Evolutionary conservation across 2,888 invertebrate species (phyloP).

Genomic region (Parnassius glacialis): DNA sequence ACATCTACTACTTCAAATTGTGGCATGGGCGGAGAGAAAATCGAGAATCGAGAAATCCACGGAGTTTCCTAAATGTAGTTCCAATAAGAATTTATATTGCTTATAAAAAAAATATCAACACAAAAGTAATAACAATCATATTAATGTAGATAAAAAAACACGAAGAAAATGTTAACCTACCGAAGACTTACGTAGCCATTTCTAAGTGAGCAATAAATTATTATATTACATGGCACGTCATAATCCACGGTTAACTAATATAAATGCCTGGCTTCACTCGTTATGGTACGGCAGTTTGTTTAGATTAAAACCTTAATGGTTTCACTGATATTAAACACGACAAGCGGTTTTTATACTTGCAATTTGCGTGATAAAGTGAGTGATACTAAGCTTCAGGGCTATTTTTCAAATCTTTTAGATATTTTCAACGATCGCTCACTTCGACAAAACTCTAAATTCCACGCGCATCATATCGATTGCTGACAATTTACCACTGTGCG

Average conservation of each 20-base stretch:
- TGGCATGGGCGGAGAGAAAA: too few relatives aligned
- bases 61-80: too few relatives aligned
- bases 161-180: constrained; percentile 7
- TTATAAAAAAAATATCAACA: too few relatives aligned
- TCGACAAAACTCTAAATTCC: too few relatives aligned
- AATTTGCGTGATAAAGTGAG: constrained; percentile 7
- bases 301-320: constrained; percentile 70
- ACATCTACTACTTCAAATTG: too few relatives aligned
- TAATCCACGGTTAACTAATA: constrained; percentile 77
- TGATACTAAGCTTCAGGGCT: too few relatives aligned
- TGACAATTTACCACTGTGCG: too few relatives aligned
- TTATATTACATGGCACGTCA: constrained; percentile 54
- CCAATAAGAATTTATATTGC: too few relatives aligned
- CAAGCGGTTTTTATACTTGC: constrained; percentile 27
- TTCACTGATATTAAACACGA: constrained; percentile 52
- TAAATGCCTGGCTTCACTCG: constrained; percentile 61
- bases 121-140: background rate
- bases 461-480: too few relatives aligned
- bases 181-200: constrained; percentile 30
- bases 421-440: too few relatives aligned
- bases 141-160: background rate
- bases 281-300: constrained; percentile 60
- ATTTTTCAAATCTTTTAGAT: too few relatives aligned
- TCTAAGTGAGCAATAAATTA: constrained; percentile 58
- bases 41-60: too few relatives aligned